Evolutionary conservation across 2,113 vertebrate genomes (phyloP).

Genomic region (Pionites leucogaster): DNA sequence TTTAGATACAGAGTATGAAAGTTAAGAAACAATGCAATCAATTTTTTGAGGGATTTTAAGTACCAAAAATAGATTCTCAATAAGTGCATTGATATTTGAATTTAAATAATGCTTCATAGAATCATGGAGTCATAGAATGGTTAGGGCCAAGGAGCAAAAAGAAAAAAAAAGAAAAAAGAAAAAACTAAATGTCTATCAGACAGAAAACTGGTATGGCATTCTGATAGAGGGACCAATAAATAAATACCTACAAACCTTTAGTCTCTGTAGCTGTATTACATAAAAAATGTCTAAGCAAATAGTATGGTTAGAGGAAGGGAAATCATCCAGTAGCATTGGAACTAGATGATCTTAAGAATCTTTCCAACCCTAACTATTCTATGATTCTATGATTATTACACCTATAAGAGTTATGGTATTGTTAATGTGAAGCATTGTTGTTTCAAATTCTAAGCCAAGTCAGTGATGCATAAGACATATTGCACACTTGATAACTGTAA

Average conservation of each 20-base stretch:
- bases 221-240: not conserved
- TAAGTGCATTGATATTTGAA: not conserved
- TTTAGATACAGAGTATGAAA: not conserved
- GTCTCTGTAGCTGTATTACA: not conserved
- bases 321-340: not conserved
- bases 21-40: not conserved
- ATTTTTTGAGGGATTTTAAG: not conserved
- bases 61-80: not conserved
- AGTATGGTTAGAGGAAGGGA: not conserved
- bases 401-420: not conserved
- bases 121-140: too few relatives aligned
- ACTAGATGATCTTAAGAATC: too few relatives aligned
- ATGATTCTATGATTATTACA: not conserved
- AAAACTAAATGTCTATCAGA: not conserved
- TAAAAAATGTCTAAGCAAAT: not conserved
- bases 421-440: not conserved
- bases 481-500: not conserved
- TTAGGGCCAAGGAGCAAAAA: not conserved
- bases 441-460: not conserved
- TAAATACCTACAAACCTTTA: not conserved
- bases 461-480: not conserved
- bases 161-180: rapidly evolving
- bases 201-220: not conserved
- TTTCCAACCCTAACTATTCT: too few relatives aligned
- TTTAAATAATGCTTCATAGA: not conserved